Conservation (phyloP, 2,113 vertebrate species). For the Diadophis punctatus region DNA sequence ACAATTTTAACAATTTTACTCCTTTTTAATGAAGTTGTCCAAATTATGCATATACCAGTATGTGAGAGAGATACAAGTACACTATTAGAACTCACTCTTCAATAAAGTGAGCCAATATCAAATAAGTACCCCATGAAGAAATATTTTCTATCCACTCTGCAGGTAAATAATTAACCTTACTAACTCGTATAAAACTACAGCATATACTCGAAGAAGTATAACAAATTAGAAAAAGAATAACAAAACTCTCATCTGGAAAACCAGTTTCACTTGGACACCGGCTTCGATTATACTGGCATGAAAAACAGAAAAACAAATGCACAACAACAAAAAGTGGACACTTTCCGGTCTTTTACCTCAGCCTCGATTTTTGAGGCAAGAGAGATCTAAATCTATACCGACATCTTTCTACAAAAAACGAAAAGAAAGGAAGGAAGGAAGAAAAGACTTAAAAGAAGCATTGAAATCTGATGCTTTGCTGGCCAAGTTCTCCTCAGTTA, state of each 20-base stretch:
- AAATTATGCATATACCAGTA: background rate
- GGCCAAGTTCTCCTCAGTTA: background rate
- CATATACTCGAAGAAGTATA: background rate
- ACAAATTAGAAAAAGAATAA: background rate
- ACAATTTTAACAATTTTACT: background rate
- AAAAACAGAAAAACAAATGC: background rate
- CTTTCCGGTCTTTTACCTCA: background rate
- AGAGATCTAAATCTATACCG: background rate
- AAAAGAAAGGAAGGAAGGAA: background rate
- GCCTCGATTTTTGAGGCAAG: background rate
- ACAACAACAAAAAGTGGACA: background rate
- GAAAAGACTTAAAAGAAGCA: background rate
- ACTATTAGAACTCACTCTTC: background rate
- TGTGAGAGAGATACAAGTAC: background rate
- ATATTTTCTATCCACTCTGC: background rate
- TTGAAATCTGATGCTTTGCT: background rate
- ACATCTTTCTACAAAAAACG: background rate
- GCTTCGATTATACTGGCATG: background rate
- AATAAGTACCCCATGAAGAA: background rate
- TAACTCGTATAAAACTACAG: background rate
- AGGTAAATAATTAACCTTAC: background rate
- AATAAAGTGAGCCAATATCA: background rate
- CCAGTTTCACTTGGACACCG: background rate
- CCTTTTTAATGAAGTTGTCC: rapidly evolving
- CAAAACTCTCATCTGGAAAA: background rate